Conservation (phyloP, 2,797 vertebrate genomes). For the Lutra lutra region DNA sequence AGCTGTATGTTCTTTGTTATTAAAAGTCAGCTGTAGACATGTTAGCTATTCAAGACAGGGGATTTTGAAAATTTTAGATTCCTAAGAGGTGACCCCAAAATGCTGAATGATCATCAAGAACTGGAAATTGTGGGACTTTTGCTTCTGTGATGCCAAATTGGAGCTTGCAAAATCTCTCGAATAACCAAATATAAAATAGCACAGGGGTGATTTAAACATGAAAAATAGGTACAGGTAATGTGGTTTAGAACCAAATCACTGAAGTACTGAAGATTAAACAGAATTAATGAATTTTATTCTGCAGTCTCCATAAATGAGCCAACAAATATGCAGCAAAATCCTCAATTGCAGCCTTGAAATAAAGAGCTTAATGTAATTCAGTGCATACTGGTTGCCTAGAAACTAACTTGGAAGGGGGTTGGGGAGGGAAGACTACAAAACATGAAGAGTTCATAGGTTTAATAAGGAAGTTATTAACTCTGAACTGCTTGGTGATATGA, state of each 20-base stretch:
- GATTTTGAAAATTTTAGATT: background rate
- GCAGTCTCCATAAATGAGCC: slow-evolving; percentile 57
- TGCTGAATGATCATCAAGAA: background rate
- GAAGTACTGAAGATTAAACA: slow-evolving; percentile 50
- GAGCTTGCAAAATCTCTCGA: background rate
- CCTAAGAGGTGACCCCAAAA: background rate
- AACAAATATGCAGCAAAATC: slow-evolving; percentile 76
- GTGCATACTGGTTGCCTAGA: slow-evolving; percentile 87
- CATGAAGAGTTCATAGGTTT: slow-evolving; percentile 82
- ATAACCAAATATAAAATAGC: slow-evolving; percentile 32
- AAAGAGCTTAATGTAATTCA: slow-evolving; percentile 87
- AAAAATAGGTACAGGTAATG: slow-evolving; percentile 45
- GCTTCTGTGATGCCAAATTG: slow-evolving; percentile 7
- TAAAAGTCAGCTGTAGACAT: background rate
- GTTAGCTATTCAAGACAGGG: background rate
- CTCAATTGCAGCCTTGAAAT: slow-evolving; percentile 82
- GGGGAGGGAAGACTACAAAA: slow-evolving; percentile 69
- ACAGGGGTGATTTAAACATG: slow-evolving; percentile 11
- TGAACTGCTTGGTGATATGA: slow-evolving; percentile 70
- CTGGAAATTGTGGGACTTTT: slow-evolving; percentile 14
- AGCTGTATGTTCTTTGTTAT: background rate
- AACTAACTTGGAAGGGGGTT: slow-evolving; percentile 81
- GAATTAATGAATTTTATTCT: slow-evolving; percentile 68
- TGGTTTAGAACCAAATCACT: background rate
- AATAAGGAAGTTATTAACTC: slow-evolving; percentile 85